Evolutionary conservation across 2,888 invertebrate genomes (phyloP).

Genomic region (Caenorhabditis zanzibari): DNA sequence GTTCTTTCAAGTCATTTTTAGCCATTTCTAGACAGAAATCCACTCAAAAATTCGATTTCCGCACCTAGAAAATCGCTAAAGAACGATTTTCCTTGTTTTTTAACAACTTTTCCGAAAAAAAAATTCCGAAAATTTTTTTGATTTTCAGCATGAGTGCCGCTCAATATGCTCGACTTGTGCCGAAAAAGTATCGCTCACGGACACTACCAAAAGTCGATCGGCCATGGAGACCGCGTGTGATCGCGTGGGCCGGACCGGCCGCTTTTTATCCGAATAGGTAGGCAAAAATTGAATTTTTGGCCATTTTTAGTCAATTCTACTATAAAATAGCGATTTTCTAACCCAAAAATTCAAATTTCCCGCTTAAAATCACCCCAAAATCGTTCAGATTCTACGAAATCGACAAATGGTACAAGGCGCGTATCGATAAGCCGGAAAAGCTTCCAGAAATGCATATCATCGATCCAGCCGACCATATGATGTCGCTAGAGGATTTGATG

Average conservation of each 20-base stretch:
- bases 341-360: no score
- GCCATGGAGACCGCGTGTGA: slow-evolving; percentile 78
- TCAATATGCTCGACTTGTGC: slow-evolving; percentile 74
- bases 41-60: not conserved
- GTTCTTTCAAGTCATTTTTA: no score
- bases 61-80: not conserved
- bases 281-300: not conserved
- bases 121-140: not conserved
- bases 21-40: no score
- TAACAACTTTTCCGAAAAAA: not conserved
- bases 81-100: not conserved
- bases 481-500: slow-evolving; percentile 73
- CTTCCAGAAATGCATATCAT: slow-evolving; percentile 81
- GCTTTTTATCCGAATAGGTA: slow-evolving; percentile 82
- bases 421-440: slow-evolving; percentile 82
- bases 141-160: slow-evolving; percentile 69
- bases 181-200: slow-evolving; percentile 75
- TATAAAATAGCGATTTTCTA: not conserved
- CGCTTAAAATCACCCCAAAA: no score
- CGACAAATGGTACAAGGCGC: slow-evolving; percentile 83
- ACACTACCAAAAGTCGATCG: slow-evolving; percentile 79
- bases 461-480: slow-evolving; percentile 77
- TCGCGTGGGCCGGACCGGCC: slow-evolving; percentile 83
- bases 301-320: no score
- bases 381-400: slow-evolving; percentile 81